Evolutionary conservation across 2,888 invertebrate species (phyloP).

Genomic region (Plutella xylostella): DNA sequence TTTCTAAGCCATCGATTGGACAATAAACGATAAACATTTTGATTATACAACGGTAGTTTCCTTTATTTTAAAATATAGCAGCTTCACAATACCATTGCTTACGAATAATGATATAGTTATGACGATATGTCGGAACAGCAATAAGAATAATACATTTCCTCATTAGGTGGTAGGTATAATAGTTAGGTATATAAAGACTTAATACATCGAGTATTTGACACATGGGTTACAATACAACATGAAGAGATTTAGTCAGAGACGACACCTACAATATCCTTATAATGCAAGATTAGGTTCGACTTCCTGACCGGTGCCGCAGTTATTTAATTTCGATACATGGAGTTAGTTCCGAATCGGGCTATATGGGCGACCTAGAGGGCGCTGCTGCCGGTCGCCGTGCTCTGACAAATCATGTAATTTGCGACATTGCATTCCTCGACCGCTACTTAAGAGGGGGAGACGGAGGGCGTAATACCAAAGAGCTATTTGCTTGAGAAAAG

Average conservation of each 20-base stretch:
- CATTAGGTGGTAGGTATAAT: slow-evolving; percentile 25
- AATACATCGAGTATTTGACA: slow-evolving; percentile 56
- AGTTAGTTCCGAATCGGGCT: slow-evolving; percentile 50
- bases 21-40: slow-evolving; percentile 64
- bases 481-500: slow-evolving; percentile 53
- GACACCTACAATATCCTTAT: slow-evolving; percentile 39
- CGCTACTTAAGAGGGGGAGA: slow-evolving; percentile 32
- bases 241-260: slow-evolving; percentile 41
- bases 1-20: slow-evolving; percentile 51
- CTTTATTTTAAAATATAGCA: slow-evolving; percentile 70
- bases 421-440: slow-evolving; percentile 65
- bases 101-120: slow-evolving; percentile 54
- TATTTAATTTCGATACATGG: slow-evolving; percentile 31
- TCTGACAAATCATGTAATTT: slow-evolving; percentile 47
- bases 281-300: slow-evolving; percentile 47
- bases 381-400: slow-evolving; percentile 47
- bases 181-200: slow-evolving; percentile 35
- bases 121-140: slow-evolving; percentile 68
- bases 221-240: slow-evolving; percentile 55
- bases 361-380: slow-evolving; percentile 67
- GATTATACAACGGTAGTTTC: slow-evolving; percentile 68
- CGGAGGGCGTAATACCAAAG: slow-evolving; percentile 51
- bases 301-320: slow-evolving; percentile 67
- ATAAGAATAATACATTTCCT: slow-evolving; percentile 61
- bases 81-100: slow-evolving; percentile 67